Evolutionary conservation across 2,888 invertebrate species (phyloP).

Genomic region (Tridacna gigas): DNA sequence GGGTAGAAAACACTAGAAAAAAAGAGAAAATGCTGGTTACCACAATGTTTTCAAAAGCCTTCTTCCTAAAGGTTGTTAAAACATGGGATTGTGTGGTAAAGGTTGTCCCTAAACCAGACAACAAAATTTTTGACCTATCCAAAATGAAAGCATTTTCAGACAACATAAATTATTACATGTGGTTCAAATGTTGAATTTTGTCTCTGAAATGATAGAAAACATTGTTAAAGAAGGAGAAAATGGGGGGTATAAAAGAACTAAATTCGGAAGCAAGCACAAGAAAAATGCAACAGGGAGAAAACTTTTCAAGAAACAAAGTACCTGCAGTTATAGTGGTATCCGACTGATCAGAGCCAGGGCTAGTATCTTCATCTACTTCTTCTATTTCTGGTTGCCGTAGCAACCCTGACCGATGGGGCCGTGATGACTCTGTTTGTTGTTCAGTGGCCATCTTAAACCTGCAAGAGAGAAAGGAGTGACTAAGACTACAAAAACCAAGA

Average conservation of each 20-base stretch:
- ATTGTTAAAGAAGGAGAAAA: too few species aligned
- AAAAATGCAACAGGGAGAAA: too few species aligned
- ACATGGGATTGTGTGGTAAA: too few species aligned
- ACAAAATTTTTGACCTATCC: too few species aligned
- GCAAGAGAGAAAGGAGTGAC: slow-evolving; percentile 14
- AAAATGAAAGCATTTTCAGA: not conserved
- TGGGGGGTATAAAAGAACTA: not conserved
- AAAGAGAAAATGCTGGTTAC: too few species aligned
- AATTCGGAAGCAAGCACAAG: not conserved
- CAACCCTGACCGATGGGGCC: slow-evolving; percentile 32
- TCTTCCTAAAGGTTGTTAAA: too few species aligned
- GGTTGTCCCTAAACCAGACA: too few species aligned
- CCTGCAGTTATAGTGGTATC: slow-evolving; percentile 79
- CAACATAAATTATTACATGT: not conserved
- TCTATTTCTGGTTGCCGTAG: slow-evolving; percentile 84
- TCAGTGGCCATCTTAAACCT: slow-evolving; percentile 74
- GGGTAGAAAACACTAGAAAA: too few species aligned
- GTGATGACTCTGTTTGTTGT: slow-evolving; percentile 30
- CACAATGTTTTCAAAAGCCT: too few species aligned
- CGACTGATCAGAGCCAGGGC: slow-evolving; percentile 80
- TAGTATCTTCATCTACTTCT: slow-evolving; percentile 78
- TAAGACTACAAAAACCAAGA: too few species aligned
- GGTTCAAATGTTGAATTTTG: not conserved
- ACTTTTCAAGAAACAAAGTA: slow-evolving; percentile 24
- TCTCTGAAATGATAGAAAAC: not conserved